Percentiles rank a stretch among this genome's conserved stretches.
Evolutionary conservation across 1,140 invertebrate genomes (phyloP).

Genomic region (Argopecten irradians): DNA sequence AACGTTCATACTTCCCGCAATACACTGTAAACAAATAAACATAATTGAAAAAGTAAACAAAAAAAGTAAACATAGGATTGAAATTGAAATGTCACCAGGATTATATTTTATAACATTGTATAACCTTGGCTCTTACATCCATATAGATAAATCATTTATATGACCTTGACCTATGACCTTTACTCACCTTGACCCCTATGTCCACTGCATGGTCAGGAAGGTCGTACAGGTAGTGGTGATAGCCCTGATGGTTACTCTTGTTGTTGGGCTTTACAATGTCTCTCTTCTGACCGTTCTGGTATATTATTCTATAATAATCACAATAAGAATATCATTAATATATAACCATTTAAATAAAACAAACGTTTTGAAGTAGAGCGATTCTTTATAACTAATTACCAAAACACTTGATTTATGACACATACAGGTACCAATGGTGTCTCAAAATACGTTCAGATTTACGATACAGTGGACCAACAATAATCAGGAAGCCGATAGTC

Average conservation of each 20-base stretch:
- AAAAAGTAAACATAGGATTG: no score
- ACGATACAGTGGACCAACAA: no score
- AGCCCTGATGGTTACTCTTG: neutral
- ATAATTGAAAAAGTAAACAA: neutral
- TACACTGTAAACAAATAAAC: slow-evolving; percentile 57
- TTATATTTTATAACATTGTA: no score
- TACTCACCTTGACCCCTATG: neutral
- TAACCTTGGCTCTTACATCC: neutral
- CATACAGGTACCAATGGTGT: no score
- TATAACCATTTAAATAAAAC: no score
- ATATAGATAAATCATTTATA: neutral
- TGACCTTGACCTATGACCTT: neutral
- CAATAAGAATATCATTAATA: no score
- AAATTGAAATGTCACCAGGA: no score
- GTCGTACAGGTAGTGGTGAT: neutral
- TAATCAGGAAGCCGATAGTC: no score
- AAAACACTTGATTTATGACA: no score
- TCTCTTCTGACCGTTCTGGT: slow-evolving; percentile 11
- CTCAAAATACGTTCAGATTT: no score
- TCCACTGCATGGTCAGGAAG: neutral
- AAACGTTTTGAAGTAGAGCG: no score
- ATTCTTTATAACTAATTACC: no score
- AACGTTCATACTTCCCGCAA: slow-evolving; percentile 67
- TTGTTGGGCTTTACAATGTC: neutral
- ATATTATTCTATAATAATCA: neutral